Evolutionary conservation across 2,888 invertebrate genomes (phyloP).

Genomic region (Platyscelio sp.): DNA sequence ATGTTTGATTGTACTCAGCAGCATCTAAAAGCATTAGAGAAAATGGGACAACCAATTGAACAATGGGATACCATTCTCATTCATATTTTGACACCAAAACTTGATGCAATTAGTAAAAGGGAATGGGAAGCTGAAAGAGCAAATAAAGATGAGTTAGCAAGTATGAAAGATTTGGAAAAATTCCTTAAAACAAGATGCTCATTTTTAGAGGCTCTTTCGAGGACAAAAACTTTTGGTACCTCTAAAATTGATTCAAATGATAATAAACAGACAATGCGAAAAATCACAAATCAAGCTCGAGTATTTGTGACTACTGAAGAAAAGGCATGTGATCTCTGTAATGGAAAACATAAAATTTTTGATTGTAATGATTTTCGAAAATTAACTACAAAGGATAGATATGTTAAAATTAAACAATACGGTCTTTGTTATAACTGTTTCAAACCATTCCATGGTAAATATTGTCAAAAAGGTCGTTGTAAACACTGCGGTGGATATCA

Average conservation of each 20-base stretch:
- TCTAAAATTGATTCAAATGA: neutral
- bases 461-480: neutral
- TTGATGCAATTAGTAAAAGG: neutral
- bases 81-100: neutral
- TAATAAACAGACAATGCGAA: neutral
- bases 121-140: constrained; percentile 4
- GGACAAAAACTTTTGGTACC: neutral
- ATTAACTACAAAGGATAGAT: neutral
- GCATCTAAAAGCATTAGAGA: neutral
- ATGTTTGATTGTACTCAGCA: neutral
- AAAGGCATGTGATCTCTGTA: neutral
- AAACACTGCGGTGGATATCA: constrained; percentile 19
- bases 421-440: constrained; percentile 26
- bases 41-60: neutral
- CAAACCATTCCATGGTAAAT: constrained; percentile 2
- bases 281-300: neutral
- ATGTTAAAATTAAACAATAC: neutral
- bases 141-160: neutral
- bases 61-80: constrained; percentile 1
- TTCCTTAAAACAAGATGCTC: neutral
- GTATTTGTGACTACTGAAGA: neutral
- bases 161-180: neutral
- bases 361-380: neutral
- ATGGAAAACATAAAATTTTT: neutral
- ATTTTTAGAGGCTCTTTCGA: constrained; percentile 7